Percentiles rank a stretch among this genome's conserved stretches.
Evolutionary conservation across 2,797 vertebrate species (phyloP).

Genomic region (Danio albolineatus): DNA sequence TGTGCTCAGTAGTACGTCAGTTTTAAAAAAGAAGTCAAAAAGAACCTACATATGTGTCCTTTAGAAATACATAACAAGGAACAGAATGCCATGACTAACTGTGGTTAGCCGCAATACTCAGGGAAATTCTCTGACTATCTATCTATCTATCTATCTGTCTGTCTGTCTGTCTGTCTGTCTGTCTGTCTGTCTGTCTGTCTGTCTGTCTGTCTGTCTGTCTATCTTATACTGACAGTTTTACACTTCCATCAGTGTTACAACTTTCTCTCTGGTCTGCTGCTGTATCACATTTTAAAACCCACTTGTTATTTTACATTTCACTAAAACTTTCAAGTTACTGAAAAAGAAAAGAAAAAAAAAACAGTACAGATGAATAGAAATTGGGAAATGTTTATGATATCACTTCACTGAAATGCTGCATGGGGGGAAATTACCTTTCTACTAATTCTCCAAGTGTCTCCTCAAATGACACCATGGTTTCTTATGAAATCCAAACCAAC

Average conservation of each 20-base stretch:
- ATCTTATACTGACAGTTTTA: not conserved
- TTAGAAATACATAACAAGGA: too few species aligned
- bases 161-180: too few species aligned
- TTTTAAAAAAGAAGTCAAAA: too few species aligned
- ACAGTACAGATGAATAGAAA: not conserved
- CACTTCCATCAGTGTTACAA: not conserved
- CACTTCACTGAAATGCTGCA: conserved; percentile 1
- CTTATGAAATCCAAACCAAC: conserved; percentile 28
- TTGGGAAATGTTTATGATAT: conserved; percentile 22
- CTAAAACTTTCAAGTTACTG: not conserved
- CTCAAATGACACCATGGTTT: conserved; percentile 7
- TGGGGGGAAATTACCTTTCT: not conserved
- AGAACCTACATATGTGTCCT: too few species aligned
- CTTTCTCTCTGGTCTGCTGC: not conserved
- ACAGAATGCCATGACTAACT: too few species aligned
- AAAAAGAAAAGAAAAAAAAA: not conserved
- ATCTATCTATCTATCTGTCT: too few species aligned
- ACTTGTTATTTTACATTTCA: not conserved
- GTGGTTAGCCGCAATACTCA: too few species aligned
- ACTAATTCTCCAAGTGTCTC: not conserved
- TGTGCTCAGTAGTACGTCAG: too few species aligned
- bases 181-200: too few species aligned
- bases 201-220: too few species aligned
- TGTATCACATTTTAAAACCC: not conserved
- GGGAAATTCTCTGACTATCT: too few species aligned